Evolutionary conservation across 1,140 invertebrate genomes (phyloP).

Genomic region (Lordiphosa clarofinis): DNA sequence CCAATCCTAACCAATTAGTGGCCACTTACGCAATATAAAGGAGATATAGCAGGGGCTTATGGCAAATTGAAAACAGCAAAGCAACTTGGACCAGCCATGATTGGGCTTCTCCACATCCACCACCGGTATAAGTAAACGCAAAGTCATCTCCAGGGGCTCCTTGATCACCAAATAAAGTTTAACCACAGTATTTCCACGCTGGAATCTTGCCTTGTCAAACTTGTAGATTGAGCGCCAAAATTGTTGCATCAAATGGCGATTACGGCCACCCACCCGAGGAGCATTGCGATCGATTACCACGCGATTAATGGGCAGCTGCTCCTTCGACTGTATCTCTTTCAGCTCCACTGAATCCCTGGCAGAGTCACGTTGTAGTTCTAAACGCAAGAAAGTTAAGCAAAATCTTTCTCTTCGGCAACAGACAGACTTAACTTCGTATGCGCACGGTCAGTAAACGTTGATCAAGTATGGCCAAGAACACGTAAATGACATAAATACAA

Average conservation of each 20-base stretch:
- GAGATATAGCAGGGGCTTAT: slow-evolving; percentile 4
- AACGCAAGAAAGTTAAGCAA: neutral
- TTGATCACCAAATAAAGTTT: slow-evolving; percentile 4
- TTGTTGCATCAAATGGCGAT: slow-evolving; percentile 8
- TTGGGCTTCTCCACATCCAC: slow-evolving; percentile 22
- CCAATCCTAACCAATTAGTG: neutral
- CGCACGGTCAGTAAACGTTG: slow-evolving; percentile 8
- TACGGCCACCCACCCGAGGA: neutral
- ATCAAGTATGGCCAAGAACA: slow-evolving; percentile 17
- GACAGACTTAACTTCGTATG: slow-evolving; percentile 4
- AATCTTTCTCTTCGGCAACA: neutral
- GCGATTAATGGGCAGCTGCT: neutral
- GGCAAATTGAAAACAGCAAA: slow-evolving; percentile 17
- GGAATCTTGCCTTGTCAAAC: slow-evolving; percentile 8
- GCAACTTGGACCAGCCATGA: slow-evolving; percentile 30
- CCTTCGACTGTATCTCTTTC: neutral
- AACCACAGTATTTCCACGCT: neutral
- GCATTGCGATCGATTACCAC: neutral
- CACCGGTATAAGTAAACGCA: slow-evolving; percentile 20
- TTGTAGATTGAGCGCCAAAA: slow-evolving; percentile 17
- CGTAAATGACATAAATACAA: slow-evolving; percentile 11
- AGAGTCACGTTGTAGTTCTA: neutral
- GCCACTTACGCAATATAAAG: slow-evolving; percentile 18
- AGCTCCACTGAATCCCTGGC: neutral
- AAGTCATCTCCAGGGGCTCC: slow-evolving; percentile 14